These are phyloP conservation scores for Drosophila baimaii DNA, from an alignment of 1,140 invertebrate species.

Conservation along the genomic window DNA sequence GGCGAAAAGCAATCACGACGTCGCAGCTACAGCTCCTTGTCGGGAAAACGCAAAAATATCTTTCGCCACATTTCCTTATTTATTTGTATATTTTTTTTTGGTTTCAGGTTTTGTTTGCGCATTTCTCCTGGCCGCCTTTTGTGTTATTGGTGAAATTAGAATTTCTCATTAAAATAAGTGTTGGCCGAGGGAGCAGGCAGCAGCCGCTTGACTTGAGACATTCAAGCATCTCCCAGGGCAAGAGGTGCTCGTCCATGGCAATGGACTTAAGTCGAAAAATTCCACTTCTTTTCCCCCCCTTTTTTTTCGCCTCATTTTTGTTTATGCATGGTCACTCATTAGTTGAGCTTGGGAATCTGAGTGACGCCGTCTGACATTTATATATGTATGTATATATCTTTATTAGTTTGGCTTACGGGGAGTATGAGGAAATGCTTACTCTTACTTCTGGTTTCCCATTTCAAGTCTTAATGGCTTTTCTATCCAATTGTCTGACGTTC, in stretches of 20 bases:
- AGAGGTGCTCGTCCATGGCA: constrained; percentile 78
- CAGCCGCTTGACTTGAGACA: constrained; percentile 78
- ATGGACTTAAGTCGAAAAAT: constrained; percentile 67
- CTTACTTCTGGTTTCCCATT: constrained; percentile 39
- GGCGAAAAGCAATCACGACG: constrained; percentile 74
- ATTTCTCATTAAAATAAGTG: constrained; percentile 83
- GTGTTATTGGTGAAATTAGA: constrained; percentile 81
- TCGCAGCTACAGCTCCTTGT: constrained; percentile 25
- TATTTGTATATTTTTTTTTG: constrained; percentile 5
- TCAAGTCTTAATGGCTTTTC: constrained; percentile 61
- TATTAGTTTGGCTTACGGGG: constrained; percentile 16
- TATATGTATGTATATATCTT: constrained; percentile 15
- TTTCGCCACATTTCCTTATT: constrained; percentile 46
- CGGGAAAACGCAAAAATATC: constrained; percentile 61
- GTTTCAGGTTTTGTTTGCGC: constrained; percentile 52
- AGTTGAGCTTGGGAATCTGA: constrained; percentile 69
- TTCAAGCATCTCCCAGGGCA: constrained; percentile 52
- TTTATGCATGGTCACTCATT: constrained; percentile 75
- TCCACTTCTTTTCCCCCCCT: constrained; percentile 5
- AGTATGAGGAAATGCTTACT: not conserved
- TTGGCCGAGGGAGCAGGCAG: constrained; percentile 68
- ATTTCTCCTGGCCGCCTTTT: constrained; percentile 64
- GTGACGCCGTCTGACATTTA: constrained; percentile 45
- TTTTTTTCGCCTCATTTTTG: constrained; percentile 41
- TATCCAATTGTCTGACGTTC: constrained; percentile 54